phyloP scores from a whole-genome alignment of 2,888 invertebrate species.

The Craniophora ligustri region DNA sequence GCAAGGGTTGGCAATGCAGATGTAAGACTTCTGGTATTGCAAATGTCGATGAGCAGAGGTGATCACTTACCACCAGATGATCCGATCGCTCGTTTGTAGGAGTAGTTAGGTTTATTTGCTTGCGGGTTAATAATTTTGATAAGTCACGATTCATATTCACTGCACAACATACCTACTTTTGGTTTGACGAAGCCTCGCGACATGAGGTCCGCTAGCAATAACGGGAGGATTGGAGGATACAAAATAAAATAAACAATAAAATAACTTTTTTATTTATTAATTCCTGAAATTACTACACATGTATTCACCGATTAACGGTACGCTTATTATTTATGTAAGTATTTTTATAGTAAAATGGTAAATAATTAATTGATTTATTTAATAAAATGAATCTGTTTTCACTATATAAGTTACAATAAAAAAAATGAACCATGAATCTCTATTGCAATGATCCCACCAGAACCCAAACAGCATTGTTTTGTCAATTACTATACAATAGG shows the following conservation, averaged over 20 bases:
- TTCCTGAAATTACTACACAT: conserved; percentile 54
- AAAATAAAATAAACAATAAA: conserved; percentile 16
- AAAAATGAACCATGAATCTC: conserved; percentile 7
- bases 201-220: too few relatives aligned
- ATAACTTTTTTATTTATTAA: conserved; percentile 31
- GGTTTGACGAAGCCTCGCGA: too few relatives aligned
- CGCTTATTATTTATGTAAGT: conserved; percentile 42
- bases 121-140: too few relatives aligned
- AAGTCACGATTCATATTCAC: too few relatives aligned
- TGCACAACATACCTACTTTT: too few relatives aligned
- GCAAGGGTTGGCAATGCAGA: too few relatives aligned
- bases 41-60: too few relatives aligned
- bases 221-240: too few relatives aligned
- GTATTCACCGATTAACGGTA: conserved; percentile 33
- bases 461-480: conserved; percentile 1
- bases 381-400: conserved; percentile 21
- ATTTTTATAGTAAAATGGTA: conserved; percentile 31
- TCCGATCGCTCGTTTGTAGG: too few relatives aligned
- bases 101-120: too few relatives aligned
- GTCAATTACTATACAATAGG: not conserved
- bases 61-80: too few relatives aligned
- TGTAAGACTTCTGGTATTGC: too few relatives aligned
- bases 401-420: conserved; percentile 4
- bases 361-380: conserved; percentile 30
- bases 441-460: conserved; percentile 10